Evolutionary conservation across 1,140 invertebrate species (phyloP), one percentile per base, ranked within the genome.

Genomic region (Drosophila mayri): DNA sequence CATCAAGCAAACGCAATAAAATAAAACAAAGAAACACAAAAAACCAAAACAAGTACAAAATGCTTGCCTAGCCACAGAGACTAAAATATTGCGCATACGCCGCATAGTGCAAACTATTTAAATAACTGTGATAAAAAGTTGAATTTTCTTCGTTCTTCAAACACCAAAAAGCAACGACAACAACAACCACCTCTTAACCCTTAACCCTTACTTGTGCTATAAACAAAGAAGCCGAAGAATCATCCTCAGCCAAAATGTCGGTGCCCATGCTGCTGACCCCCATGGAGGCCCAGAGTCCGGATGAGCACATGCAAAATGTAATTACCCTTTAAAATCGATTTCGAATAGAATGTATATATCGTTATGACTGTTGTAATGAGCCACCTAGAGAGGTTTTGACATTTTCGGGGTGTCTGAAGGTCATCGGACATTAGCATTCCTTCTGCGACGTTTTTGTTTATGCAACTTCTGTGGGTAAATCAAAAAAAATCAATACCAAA

Each of bases 291-390:
- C 84, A 80, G 30, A 66, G 70, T 35, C 52, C 62, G 61, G 84
- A 88, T 28, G 84, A 88, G 37, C 85, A 88, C 70, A 90, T 84
- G 77, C 68, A 88, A 81, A 88, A 90, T 85, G 84, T 88, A 88
- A 88, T 63, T 90, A 84, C 60, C 41, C 20, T 16, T 8, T 25
- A 50, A 43, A 44, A 46, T 46, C 44, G 20, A 46, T 25, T 22
- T 41, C 16, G 11, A 28, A 10, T 16, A 5, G 1, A 16, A 37
- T 12, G 25, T 25, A 25, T 54, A 37, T 4, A 50, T n/a, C 64
- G 54, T 54, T 75, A 55, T 76, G 68, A 64, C 25, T 37, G 47
- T 62, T 49, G 54, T 32, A 46, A 30, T 11, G 37, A 44, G 61
- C 59, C 62, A 58, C n/a, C n/a, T n/a, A n/a, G n/a, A n/a, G n/a